Percentiles rank a stretch among this genome's conserved stretches.
Conservation (phyloP, 2,888 invertebrate species). For the Halocaridina rubra region DNA sequence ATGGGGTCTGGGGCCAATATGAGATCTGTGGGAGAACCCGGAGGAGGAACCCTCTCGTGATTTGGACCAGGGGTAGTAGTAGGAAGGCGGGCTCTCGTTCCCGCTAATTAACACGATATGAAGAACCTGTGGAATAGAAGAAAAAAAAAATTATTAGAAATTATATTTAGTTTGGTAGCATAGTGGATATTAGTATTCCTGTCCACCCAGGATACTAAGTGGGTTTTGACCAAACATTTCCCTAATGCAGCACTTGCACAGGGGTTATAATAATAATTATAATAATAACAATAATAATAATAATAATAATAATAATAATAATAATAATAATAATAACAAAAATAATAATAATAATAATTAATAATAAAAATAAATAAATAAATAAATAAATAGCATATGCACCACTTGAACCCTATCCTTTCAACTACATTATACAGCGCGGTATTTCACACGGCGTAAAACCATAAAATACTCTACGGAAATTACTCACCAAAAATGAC, state of each 20-base stretch:
- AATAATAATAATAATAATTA: too few relatives aligned
- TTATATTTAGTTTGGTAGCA: not conserved
- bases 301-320: not conserved
- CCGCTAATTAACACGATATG: not conserved
- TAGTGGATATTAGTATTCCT: not conserved
- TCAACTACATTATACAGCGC: too few relatives aligned
- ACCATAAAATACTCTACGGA: too few relatives aligned
- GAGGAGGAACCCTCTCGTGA: not conserved
- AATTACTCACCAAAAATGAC: not conserved
- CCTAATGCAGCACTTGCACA: too few relatives aligned
- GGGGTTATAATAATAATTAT: not conserved
- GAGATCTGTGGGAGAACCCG: conserved; percentile 30
- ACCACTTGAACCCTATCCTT: too few relatives aligned
- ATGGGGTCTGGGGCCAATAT: conserved; percentile 58
- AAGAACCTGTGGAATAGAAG: not conserved
- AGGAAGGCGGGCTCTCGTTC: conserved; percentile 18
- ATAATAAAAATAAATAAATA: not conserved
- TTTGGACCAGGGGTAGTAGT: conserved; percentile 56
- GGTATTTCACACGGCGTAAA: too few relatives aligned
- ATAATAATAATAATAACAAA: too few relatives aligned
- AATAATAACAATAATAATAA: not conserved
- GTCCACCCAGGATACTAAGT: too few relatives aligned
- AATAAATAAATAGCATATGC: not conserved
- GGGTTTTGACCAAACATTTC: too few relatives aligned
- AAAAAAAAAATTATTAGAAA: too few relatives aligned